Percentiles rank a stretch among this genome's conserved stretches.
phyloP scores from a whole-genome alignment of 2,113 vertebrate genomes.

The Cacatua alba region DNA sequence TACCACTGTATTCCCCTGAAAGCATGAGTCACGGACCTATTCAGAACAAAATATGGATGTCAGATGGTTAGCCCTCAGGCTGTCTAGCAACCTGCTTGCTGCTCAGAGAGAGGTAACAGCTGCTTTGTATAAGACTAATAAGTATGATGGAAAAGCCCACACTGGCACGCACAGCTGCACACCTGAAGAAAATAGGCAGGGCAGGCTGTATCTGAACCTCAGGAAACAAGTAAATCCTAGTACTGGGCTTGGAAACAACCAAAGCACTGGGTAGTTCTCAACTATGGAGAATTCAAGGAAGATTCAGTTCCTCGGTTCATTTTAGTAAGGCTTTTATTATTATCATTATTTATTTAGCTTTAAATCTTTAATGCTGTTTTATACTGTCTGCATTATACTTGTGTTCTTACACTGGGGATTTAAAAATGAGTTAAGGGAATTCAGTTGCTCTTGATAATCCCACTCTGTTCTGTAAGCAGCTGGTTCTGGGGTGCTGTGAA shows the following conservation, averaged over 20 bases:
- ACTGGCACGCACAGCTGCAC: not conserved
- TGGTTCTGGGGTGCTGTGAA: fast-evolving
- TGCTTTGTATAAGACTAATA: conserved; percentile 54
- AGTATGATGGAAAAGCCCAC: not conserved
- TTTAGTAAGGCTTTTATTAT: not conserved
- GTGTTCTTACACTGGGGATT: not conserved
- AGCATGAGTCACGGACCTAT: conserved; percentile 17
- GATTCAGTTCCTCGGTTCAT: not conserved
- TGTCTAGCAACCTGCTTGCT: conserved; percentile 39
- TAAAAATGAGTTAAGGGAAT: not conserved
- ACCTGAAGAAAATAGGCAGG: conserved; percentile 12
- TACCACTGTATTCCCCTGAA: conserved; percentile 31
- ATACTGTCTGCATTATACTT: not conserved
- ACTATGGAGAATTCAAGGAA: too few relatives aligned
- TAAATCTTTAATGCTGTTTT: not conserved
- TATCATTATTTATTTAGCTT: not conserved
- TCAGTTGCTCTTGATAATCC: not conserved
- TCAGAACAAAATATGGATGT: conserved; percentile 61
- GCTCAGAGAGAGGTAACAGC: conserved; percentile 39
- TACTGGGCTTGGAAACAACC: not conserved
- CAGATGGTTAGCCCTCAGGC: conserved; percentile 51
- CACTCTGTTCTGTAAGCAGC: not conserved
- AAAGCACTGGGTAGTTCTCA: fast-evolving
- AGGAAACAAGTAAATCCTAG: not conserved
- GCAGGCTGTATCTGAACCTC: not conserved